Percentiles rank a stretch among this genome's conserved stretches.
These are phyloP conservation scores for Varanus komodoensis DNA, from an alignment of 2,113 vertebrate species.

Conservation along the genomic window DNA sequence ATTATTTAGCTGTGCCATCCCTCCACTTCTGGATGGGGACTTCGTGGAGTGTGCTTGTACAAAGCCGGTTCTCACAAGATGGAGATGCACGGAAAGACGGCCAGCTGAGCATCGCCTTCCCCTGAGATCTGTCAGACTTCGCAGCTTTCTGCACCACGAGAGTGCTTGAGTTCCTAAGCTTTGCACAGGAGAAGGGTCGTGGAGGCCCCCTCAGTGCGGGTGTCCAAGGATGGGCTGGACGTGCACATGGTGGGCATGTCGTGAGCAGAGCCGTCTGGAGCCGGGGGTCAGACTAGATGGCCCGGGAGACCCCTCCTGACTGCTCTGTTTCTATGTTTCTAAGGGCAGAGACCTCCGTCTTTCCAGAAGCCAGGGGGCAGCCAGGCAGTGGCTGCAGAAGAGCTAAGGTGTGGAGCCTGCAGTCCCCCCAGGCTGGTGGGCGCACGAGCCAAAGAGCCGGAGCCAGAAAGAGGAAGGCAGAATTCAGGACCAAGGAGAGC, in stretches of 20 bases:
- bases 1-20: not conserved
- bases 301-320: too few relatives aligned
- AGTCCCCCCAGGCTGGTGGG: not conserved
- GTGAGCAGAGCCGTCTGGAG: too few relatives aligned
- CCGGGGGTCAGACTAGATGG: too few relatives aligned
- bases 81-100: not conserved
- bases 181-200: not conserved
- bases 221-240: too few relatives aligned
- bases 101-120: not conserved
- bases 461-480: not conserved
- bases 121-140: not conserved
- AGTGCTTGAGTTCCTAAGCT: not conserved
- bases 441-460: not conserved
- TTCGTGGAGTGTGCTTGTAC: not conserved
- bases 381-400: too few relatives aligned
- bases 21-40: not conserved
- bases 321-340: too few relatives aligned
- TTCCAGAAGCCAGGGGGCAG: not conserved
- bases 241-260: too few relatives aligned
- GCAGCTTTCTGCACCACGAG: not conserved
- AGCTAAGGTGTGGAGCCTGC: not conserved
- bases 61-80: not conserved
- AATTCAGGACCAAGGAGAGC: constrained; percentile 7
- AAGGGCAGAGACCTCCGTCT: not conserved
- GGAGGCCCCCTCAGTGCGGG: too few relatives aligned